Evolutionary conservation across 2,888 invertebrate genomes (phyloP).

Genomic region (Ophion ventricosus): DNA sequence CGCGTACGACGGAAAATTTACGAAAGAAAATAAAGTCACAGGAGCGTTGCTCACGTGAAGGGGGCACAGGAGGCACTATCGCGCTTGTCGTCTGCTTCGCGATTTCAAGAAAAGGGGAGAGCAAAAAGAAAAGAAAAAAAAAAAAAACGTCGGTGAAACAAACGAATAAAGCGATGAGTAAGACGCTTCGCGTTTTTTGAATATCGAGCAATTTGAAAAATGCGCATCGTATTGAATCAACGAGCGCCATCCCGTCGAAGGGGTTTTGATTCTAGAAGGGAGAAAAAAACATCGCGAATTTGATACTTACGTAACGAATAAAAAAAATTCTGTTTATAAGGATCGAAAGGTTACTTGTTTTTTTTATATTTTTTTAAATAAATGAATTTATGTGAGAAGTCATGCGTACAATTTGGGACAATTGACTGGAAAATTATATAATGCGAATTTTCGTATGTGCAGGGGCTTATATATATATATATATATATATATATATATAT

Average conservation of each 20-base stretch:
- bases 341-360: neutral
- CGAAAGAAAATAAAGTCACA: slow-evolving; percentile 5
- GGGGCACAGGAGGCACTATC: neutral
- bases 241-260: neutral
- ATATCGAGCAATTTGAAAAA: slow-evolving; percentile 33
- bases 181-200: slow-evolving; percentile 35
- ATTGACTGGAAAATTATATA: slow-evolving; percentile 73
- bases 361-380: neutral
- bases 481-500: too few species aligned
- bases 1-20: neutral
- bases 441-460: slow-evolving; percentile 50
- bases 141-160: slow-evolving; percentile 19
- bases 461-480: slow-evolving; percentile 55
- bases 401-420: neutral
- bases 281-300: neutral
- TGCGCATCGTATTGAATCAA: neutral
- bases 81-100: slow-evolving; percentile 59
- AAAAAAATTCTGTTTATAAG: slow-evolving; percentile 24
- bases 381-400: neutral
- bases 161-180: slow-evolving; percentile 21
- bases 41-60: slow-evolving; percentile 1
- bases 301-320: slow-evolving; percentile 58
- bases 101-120: slow-evolving; percentile 17
- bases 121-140: too few species aligned
- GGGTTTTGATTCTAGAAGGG: neutral